These are phyloP conservation scores for Sarcophaga rosellei DNA, from an alignment of 2,888 invertebrate species.

Conservation along the genomic window DNA sequence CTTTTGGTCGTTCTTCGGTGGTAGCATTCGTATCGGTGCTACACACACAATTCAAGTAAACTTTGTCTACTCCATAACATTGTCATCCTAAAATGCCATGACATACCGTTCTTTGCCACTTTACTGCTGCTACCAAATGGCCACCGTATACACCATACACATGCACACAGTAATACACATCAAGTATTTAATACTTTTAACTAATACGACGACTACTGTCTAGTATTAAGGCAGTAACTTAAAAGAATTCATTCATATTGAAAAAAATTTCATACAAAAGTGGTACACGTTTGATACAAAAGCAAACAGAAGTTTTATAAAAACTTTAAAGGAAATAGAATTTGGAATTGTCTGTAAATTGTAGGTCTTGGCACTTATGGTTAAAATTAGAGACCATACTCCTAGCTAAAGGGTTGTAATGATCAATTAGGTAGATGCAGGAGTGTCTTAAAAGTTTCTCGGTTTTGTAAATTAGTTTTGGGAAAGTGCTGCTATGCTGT, in stretches of 20 bases:
- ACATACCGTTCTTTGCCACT: not conserved
- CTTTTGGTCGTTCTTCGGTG: constrained; percentile 50
- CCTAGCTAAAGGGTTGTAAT: too few species aligned
- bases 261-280: too few species aligned
- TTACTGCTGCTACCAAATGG: constrained; percentile 43
- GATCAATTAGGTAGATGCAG: too few species aligned
- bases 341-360: not conserved
- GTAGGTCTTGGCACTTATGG: not conserved
- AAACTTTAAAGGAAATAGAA: too few species aligned
- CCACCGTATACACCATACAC: constrained; percentile 73
- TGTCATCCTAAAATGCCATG: not conserved
- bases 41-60: constrained; percentile 56
- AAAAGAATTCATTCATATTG: not conserved
- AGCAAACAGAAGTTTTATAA: too few species aligned
- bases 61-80: constrained; percentile 17
- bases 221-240: not conserved
- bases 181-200: constrained; percentile 33
- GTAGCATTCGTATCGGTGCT: constrained; percentile 66
- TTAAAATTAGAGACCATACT: too few species aligned
- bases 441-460: too few species aligned
- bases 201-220: not conserved
- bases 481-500: too few species aligned
- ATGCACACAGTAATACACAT: constrained; percentile 64
- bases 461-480: too few species aligned
- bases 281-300: too few species aligned